phyloP scores from a whole-genome alignment of 2,113 vertebrate species.

The Rana temporaria region DNA sequence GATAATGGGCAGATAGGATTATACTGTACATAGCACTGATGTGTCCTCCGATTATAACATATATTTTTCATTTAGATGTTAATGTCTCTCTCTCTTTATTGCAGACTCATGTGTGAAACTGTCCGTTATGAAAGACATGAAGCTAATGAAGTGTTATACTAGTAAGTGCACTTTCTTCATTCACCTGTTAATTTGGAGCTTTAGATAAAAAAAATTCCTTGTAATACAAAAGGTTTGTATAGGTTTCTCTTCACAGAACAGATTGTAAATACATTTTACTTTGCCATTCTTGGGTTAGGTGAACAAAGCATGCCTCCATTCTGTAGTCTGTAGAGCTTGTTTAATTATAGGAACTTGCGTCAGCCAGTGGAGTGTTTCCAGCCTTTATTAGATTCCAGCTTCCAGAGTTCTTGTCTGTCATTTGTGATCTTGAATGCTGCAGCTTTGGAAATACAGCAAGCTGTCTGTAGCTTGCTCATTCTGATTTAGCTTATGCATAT shows the following conservation, averaged over 20 bases:
- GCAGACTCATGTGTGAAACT: constrained; percentile 96
- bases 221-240: not conserved
- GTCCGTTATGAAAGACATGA: constrained; percentile 96
- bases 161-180: constrained; percentile 81
- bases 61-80: not conserved
- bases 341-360: not conserved
- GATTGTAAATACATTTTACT: too few relatives aligned
- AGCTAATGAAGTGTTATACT: constrained; percentile 97
- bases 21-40: too few relatives aligned
- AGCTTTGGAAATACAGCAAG: not conserved
- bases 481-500: too few relatives aligned
- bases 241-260: constrained; percentile 11
- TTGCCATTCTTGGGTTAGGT: too few relatives aligned
- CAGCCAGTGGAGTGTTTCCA: not conserved
- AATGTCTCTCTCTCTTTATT: constrained; percentile 64
- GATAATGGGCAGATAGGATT: too few relatives aligned
- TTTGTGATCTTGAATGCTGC: not conserved
- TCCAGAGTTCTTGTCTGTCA: not conserved
- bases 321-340: not conserved
- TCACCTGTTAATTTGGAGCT: constrained; percentile 16
- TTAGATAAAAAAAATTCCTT: too few relatives aligned
- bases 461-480: too few relatives aligned
- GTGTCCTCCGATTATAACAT: too few relatives aligned
- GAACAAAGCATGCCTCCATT: too few relatives aligned
- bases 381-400: too few relatives aligned